Conservation (phyloP, 2,888 invertebrate species). For the Nephrotoma flavescens region DNA sequence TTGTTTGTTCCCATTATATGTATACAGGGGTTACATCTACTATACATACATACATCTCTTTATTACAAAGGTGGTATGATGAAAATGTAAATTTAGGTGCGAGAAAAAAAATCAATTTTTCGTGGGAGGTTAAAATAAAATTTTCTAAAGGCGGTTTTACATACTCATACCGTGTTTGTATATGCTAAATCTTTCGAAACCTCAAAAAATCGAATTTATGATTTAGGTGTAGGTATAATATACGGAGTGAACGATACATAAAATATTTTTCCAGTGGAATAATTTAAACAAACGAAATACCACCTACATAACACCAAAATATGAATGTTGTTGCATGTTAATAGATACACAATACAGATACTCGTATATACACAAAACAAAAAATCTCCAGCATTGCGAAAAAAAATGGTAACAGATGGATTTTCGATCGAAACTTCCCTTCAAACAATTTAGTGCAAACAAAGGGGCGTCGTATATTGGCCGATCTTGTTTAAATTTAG, state of each 20-base stretch:
- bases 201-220: neutral
- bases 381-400: neutral
- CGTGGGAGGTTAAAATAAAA: neutral
- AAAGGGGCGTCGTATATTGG: neutral
- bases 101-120: neutral
- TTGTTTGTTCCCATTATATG: neutral
- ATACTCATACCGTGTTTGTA: neutral
- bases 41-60: too few species aligned
- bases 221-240: neutral
- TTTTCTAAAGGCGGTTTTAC: neutral
- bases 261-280: neutral
- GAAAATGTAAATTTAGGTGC: neutral
- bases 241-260: neutral
- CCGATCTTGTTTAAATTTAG: neutral
- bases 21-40: neutral
- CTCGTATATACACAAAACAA: neutral
- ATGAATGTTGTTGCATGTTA: neutral
- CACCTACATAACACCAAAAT: neutral
- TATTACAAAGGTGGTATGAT: neutral
- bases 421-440: neutral
- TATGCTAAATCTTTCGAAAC: neutral
- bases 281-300: neutral
- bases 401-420: neutral
- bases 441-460: neutral
- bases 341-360: neutral